Evolutionary conservation across 2,113 vertebrate species (phyloP), one percentile per base, ranked within the genome.

Genomic region (Mixornis gularis): DNA sequence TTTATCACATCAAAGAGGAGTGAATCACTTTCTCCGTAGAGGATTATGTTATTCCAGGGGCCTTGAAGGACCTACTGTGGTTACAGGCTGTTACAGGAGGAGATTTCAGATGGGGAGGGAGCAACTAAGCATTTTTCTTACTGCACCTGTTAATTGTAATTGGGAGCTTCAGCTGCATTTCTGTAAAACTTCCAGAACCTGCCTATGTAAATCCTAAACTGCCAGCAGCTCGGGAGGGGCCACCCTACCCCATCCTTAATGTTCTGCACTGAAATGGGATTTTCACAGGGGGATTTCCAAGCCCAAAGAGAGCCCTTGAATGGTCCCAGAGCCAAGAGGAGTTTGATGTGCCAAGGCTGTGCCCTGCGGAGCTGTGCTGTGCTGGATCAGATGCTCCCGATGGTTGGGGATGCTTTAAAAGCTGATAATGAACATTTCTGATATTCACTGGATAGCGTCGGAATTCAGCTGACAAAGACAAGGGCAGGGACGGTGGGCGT

Each of bases 1-100:
- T 92, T 89, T 94, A 93, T 85, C 85, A 95, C 92, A 89, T 87
- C 85, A 92, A 65, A 89, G 92, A 85, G 59, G 78, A 94, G 85
- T 93, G 91, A 93, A 91, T 95, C 78, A 93, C 80, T 92, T 95
- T 95, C 80, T 89, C 77, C 93, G 46, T 81, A 94, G 92, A 95
- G 89, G 73, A 79, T 78, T 84, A 52, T 69, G 40, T 89, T 84
- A 79, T 90, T 95, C 83, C 92, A 79, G 84, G 60, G 80, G 58
- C 41, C 77, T 79, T 80, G 86, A 88, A 92, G 92, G 80, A 90
- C 65, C 80, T 70, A 26, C 65, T 84, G 7, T 87, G 89, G 49
- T 93, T 74, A 51, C 80, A 56, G 77, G 62, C 79, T 94, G 85
- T 88, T 94, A 36, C 30, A 79, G 71, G 40, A 79, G 53, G 56